phyloP scores from a whole-genome alignment of 2,888 invertebrate species.

The Abrostola tripartita region DNA sequence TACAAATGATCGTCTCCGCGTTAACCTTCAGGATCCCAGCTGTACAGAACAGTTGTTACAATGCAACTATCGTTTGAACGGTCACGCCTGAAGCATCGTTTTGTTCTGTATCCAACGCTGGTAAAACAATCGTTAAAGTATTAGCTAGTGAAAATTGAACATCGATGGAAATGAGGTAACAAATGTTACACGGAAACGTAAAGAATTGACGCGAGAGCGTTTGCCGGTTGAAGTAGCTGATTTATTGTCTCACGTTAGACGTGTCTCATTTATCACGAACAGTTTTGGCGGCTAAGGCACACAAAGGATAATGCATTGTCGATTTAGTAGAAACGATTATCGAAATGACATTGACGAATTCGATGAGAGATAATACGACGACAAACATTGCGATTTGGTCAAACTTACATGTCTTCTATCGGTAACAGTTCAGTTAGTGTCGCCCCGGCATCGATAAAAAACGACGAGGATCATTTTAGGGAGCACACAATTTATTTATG shows the following conservation, averaged over 20 bases:
- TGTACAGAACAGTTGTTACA: conserved; percentile 61
- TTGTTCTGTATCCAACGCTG: conserved; percentile 55
- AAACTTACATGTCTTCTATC: conserved; percentile 40
- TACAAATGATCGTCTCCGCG: conserved; percentile 68
- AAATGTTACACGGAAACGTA: conserved; percentile 54
- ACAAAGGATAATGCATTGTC: conserved; percentile 75
- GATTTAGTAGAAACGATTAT: conserved; percentile 74
- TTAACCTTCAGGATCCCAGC: conserved; percentile 63
- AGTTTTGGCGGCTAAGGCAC: conserved; percentile 74
- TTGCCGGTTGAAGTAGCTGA: conserved; percentile 71
- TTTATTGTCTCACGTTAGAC: conserved; percentile 76
- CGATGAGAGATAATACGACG: conserved; percentile 63
- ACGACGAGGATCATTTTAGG: conserved; percentile 52
- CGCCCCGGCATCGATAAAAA: conserved; percentile 41
- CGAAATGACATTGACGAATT: conserved; percentile 75
- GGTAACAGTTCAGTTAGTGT: conserved; percentile 34
- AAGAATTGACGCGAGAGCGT: conserved; percentile 62
- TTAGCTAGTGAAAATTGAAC: conserved; percentile 55
- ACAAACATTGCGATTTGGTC: conserved; percentile 29
- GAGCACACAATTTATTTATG: conserved; percentile 61
- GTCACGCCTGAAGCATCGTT: conserved; percentile 47
- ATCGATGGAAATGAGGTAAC: conserved; percentile 61
- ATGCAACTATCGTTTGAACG: conserved; percentile 51
- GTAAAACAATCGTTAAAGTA: conserved; percentile 37
- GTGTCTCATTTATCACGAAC: conserved; percentile 78